phyloP scores from a whole-genome alignment of 2,888 invertebrate species.

The Coleophora flavipennella region DNA sequence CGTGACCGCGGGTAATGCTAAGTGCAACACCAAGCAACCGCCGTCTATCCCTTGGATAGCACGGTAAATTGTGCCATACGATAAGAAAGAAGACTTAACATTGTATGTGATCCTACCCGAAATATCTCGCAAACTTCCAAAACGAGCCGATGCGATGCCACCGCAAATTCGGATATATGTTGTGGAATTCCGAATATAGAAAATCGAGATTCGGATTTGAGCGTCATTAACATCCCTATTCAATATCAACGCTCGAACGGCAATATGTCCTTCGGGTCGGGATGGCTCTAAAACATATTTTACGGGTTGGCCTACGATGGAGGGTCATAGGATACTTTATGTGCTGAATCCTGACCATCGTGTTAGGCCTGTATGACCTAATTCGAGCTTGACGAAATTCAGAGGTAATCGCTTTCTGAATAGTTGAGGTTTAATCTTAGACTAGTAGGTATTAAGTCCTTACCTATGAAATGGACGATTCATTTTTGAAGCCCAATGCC shows the following conservation, averaged over 20 bases:
- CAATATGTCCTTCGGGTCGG: constrained; percentile 36
- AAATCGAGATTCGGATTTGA: constrained; percentile 1
- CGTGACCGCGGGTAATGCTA: no score
- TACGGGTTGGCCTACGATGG: constrained; percentile 28
- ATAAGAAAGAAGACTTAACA: no score
- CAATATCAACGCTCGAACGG: constrained; percentile 17
- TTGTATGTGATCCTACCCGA: no score
- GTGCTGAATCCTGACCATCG: constrained; percentile 24
- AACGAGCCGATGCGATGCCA: not conserved
- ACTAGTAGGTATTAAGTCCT: not conserved
- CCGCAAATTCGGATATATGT: constrained; percentile 7
- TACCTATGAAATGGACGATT: not conserved
- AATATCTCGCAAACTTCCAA: not conserved
- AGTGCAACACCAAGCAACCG: no score
- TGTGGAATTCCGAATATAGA: constrained; percentile 5
- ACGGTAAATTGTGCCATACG: no score
- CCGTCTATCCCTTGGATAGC: no score
- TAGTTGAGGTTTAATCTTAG: no score
- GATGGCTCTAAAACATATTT: constrained; percentile 47
- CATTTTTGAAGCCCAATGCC: no score
- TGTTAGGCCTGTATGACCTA: constrained; percentile 21
- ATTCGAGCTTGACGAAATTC: constrained; percentile 12
- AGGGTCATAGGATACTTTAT: constrained; percentile 36
- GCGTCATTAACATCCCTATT: constrained; percentile 11
- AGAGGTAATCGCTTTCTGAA: no score